phyloP scores from a whole-genome alignment of 2,797 vertebrate species.

The Gila robusta region DNA sequence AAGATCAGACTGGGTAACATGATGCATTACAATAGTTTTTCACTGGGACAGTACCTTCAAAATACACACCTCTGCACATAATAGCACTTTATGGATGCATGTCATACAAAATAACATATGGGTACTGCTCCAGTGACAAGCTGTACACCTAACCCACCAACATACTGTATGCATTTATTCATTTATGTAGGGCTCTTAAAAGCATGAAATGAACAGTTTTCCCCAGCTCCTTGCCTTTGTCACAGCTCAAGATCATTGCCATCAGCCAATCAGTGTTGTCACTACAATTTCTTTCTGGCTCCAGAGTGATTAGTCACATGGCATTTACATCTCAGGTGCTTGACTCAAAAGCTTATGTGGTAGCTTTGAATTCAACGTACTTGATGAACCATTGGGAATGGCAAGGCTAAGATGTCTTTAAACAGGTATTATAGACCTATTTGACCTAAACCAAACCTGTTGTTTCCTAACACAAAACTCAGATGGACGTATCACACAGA shows the following conservation, averaged over 20 bases:
- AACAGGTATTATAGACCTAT: background rate
- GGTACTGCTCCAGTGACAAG: background rate
- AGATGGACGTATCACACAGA: background rate
- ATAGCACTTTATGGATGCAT: background rate
- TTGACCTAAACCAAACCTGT: slow-evolving; percentile 12
- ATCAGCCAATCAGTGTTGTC: background rate
- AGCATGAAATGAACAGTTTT: background rate
- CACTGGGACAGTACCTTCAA: background rate
- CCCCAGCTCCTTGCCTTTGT: background rate
- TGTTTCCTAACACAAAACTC: background rate
- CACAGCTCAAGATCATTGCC: background rate
- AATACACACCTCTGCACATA: background rate
- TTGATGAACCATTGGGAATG: background rate
- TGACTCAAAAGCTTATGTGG: background rate
- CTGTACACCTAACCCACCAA: too few species aligned
- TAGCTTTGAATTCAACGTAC: background rate
- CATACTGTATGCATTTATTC: background rate
- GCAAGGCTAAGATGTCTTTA: background rate
- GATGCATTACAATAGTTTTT: background rate
- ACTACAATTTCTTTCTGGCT: background rate
- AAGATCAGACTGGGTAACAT: background rate
- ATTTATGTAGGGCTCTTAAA: background rate
- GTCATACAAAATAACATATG: background rate
- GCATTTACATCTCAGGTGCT: slow-evolving; percentile 2
- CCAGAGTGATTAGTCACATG: slow-evolving; percentile 20